Evolutionary conservation across 1,140 invertebrate genomes (phyloP), one percentile per base, ranked within the genome.

Genomic region (Drosophila ananassae): DNA sequence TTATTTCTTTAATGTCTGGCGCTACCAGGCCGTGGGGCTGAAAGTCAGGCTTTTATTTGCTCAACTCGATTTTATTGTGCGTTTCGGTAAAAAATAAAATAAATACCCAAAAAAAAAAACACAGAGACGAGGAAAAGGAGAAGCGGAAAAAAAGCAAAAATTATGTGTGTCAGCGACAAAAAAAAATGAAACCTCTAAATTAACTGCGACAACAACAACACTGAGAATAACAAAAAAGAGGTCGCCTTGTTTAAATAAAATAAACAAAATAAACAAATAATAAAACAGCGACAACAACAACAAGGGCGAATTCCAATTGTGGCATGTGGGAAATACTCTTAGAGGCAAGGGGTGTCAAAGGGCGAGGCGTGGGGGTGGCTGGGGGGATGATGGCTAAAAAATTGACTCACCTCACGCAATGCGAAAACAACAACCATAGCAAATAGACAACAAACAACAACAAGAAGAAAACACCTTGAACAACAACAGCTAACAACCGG

Each of bases 161-260:
- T 69, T 57, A 85, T 82, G 83, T 87, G 83, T 87, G 83, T 87
- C 83, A 87, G 63, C 64, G 39, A 53, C 24, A 53, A 53, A 56
- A 53, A 53, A 56, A 62, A 78, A 71, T 64, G 77, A 78, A 87
- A 87, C 78, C 78, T 77, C 75, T 78, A 85, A 85, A 78, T 87
- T 72, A 87, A 72, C 78, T 78, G 59, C 44, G 73, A 73, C 68
- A 77, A 74, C 66, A 69, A 17, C 17, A 17, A 17, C 17, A 17
- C 17, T 17, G 17, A 17, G 17, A 17, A 17, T 17, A 17, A 59
- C 32, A 63, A 57, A 56, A 76, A 77, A 71, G 74, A 77, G 74
- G 74, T 77, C 74, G 73, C 48, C 73, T 71, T 71, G 64, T 77
- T 77, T 58, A 58, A 77, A 69, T 63, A 71, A 77, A 77, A 77